Evolutionary conservation across 2,797 vertebrate species (phyloP).

Genomic region (Paramormyrops hopkinsi): DNA sequence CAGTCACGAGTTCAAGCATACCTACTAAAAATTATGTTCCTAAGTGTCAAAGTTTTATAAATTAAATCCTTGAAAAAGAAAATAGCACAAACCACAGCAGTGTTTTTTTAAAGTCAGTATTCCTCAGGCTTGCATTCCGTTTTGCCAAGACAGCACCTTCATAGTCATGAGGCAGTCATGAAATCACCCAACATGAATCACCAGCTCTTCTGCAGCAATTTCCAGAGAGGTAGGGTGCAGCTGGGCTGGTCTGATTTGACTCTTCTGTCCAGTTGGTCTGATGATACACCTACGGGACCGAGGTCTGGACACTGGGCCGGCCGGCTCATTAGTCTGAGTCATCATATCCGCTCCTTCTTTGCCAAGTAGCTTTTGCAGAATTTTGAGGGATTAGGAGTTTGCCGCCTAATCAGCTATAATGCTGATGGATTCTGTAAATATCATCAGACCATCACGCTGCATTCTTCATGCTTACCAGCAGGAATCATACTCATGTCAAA

Average conservation of each 20-base stretch:
- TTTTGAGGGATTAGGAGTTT: not conserved
- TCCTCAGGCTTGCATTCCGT: not conserved
- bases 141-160: not conserved
- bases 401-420: not conserved
- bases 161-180: not conserved
- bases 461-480: not conserved
- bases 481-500: not conserved
- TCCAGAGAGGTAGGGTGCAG: not conserved
- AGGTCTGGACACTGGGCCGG: not conserved
- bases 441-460: not conserved
- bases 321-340: not conserved
- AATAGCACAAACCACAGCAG: not conserved
- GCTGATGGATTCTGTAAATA: not conserved
- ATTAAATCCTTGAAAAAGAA: not conserved
- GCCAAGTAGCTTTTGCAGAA: not conserved
- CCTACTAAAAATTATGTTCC: not conserved
- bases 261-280: not conserved
- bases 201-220: not conserved
- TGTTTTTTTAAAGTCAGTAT: not conserved
- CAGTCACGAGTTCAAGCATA: not conserved
- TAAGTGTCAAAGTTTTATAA: not conserved
- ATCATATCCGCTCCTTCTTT: not conserved
- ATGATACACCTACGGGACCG: not conserved
- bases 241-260: not conserved
- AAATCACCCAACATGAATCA: not conserved